Conservation (phyloP, 2,797 vertebrate genomes). For the Anguilla anguilla region DNA sequence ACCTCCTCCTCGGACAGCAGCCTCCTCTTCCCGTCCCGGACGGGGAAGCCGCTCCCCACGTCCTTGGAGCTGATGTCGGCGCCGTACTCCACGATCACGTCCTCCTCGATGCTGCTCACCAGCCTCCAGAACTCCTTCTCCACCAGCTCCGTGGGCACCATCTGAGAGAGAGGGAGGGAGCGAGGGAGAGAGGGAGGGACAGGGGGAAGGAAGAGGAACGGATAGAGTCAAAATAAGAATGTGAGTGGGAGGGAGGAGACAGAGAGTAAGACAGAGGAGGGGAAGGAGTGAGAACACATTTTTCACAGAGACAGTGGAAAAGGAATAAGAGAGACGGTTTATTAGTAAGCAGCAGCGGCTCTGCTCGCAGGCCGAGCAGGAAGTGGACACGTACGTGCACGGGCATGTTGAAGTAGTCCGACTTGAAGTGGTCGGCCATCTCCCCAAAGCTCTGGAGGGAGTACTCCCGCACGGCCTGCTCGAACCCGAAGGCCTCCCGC, state of each 20-base stretch:
- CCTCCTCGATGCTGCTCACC: conserved; percentile 98
- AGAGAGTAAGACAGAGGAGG: background rate
- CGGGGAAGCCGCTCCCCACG: conserved; percentile 94
- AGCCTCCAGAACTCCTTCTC: conserved; percentile 98
- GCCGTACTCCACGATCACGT: conserved; percentile 97
- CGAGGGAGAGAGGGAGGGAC: background rate
- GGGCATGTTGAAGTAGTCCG: conserved; percentile 99
- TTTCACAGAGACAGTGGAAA: background rate
- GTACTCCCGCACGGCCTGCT: conserved; percentile 92
- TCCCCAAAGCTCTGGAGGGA: conserved; percentile 92
- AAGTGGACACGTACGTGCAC: conserved; percentile 84
- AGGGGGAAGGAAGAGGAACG: background rate
- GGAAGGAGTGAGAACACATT: background rate
- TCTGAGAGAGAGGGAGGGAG: conserved; percentile 67
- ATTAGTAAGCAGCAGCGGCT: background rate
- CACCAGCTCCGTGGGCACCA: conserved; percentile 97
- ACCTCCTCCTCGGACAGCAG: conserved; percentile 94
- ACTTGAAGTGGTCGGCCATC: conserved; percentile 98
- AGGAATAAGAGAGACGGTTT: background rate
- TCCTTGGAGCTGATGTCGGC: conserved; percentile 98
- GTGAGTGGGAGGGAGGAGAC: too few species aligned
- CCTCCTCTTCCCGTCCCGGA: conserved; percentile 86
- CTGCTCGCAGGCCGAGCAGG: background rate
- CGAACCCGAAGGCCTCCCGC: conserved; percentile 95
- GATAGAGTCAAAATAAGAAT: background rate